Base-by-base conservation (phyloP, 1,140 invertebrate species). In the Adoxophyes honmai region DNA sequence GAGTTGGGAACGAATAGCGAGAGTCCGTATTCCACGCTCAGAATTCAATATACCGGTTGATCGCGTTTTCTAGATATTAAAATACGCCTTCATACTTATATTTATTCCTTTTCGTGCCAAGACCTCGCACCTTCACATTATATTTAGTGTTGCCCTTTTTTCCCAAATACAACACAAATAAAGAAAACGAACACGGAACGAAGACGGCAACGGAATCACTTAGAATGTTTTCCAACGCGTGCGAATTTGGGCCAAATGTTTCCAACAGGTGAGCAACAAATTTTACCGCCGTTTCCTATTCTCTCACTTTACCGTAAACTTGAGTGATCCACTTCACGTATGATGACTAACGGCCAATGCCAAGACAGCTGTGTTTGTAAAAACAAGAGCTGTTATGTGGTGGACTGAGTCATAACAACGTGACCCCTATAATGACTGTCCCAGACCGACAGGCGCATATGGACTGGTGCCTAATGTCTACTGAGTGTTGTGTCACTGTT, bases 311-410 rank as follows among this genome's bases (percentile, higher is more conserved):
- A 39, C 7, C 4, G 14, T 39, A 39, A 14, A 39, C 0, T n/a
- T 21, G 11, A 48, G 16, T 48, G 16, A 48, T 48, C 42, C 21
- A 48, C 42, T 48, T 18, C 21, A 48, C 42, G 42, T 18, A 48
- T 21, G 16, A 28, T 48, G 42, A 48, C 10, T 48, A 16, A 48
- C 42, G 7, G 21, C 6, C 18, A 28, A 28, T 28, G 53, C 11
- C 56, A 38, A 61, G 62, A 64, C 60, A 38, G 42, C 64, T 56
- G 65, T 60, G 58, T 59, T 68, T 57, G 61, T 64, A 59, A 61
- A 44, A 64, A 64, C 56, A 48, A 56, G 63, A 58, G 63, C 44
- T 44, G 56, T 53, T 48, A 15, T 48, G 56, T 54, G 59, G 36
- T 52, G 59, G 44, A 34, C 55, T 48, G 42, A 35, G 13, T 44